phyloP scores from a whole-genome alignment of 2,888 invertebrate genomes.

The Mantis religiosa region DNA sequence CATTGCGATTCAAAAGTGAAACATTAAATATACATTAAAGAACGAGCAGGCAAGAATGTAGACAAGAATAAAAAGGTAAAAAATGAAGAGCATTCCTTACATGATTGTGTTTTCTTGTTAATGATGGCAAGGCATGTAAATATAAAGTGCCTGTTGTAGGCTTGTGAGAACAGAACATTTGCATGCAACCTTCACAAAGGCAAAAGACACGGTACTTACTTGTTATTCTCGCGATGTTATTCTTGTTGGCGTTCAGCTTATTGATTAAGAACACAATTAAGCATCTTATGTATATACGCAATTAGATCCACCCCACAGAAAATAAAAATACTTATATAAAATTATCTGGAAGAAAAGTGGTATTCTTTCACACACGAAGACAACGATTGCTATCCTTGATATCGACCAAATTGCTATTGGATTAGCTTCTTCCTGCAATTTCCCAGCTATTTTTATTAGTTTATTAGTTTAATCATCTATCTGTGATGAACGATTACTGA shows the following conservation, averaged over 20 bases:
- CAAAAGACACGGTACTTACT: constrained; percentile 25
- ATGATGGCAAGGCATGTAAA: not conserved
- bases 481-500: not conserved
- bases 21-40: not conserved
- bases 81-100: not conserved
- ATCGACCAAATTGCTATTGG: not conserved
- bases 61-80: not conserved
- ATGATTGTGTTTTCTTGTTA: too few species aligned
- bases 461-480: not conserved
- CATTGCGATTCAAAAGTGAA: not conserved
- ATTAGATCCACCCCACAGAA: not conserved
- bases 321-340: not conserved
- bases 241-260: not conserved
- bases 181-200: not conserved
- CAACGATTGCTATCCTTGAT: not conserved
- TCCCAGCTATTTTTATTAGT: not conserved
- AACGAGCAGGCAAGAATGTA: not conserved
- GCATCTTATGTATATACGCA: too few species aligned
- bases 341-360: not conserved
- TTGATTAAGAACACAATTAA: not conserved
- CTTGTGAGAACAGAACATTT: not conserved
- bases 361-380: too few species aligned
- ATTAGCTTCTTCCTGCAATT: not conserved
- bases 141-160: not conserved
- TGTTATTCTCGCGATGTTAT: not conserved